These are phyloP conservation scores for Sminthopsis crassicaudata DNA, from an alignment of 2,113 vertebrate species.

Conservation along the genomic window DNA sequence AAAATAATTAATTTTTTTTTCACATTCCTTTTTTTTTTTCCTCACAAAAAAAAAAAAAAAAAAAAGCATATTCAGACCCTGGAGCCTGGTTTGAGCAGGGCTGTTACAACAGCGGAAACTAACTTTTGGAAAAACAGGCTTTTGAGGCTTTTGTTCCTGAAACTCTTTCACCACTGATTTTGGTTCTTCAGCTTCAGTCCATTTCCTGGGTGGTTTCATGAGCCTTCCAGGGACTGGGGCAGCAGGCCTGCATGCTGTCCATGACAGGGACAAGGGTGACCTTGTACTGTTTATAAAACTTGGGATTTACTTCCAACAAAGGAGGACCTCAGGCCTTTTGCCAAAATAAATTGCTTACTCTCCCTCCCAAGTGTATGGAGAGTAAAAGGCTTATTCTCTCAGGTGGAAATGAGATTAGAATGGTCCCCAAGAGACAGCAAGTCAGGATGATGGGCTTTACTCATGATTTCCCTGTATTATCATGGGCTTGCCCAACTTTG, in stretches of 20 bases:
- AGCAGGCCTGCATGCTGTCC: not conserved
- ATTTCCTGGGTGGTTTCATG: not conserved
- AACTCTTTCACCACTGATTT: not conserved
- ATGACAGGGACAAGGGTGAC: not conserved
- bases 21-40: not conserved
- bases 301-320: not conserved
- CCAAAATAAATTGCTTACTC: not conserved
- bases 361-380: not conserved
- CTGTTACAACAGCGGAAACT: constrained; percentile 23
- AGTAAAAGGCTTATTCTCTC: not conserved
- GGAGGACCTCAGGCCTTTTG: not conserved
- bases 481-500: not conserved
- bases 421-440: not conserved
- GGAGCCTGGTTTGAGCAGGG: constrained; percentile 58
- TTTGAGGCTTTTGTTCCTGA: not conserved
- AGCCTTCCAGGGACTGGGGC: not conserved
- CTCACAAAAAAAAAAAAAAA: too few relatives aligned
- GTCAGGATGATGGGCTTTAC: not conserved
- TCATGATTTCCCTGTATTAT: not conserved
- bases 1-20: constrained; percentile 50
- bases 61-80: constrained; percentile 44
- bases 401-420: not conserved
- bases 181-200: not conserved
- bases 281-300: constrained; percentile 3
- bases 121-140: constrained; percentile 43